Evolutionary conservation across 1,140 invertebrate genomes (phyloP).

Genomic region (Diachasmimorpha longicaudata): DNA sequence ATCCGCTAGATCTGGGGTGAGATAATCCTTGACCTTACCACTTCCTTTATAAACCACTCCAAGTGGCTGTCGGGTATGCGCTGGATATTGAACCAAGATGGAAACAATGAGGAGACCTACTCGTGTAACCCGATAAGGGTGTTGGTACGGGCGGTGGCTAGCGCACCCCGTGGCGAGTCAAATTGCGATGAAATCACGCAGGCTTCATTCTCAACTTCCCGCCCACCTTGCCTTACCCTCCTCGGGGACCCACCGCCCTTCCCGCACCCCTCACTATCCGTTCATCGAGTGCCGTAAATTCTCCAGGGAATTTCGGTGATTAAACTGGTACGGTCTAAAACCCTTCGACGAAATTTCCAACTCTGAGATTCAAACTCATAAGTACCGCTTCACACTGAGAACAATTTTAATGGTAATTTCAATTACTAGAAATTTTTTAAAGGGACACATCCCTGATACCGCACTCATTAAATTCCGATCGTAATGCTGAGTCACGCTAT

Average conservation of each 20-base stretch:
- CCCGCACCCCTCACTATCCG: background rate
- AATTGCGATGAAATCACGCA: constrained; percentile 8
- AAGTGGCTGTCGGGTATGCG: background rate
- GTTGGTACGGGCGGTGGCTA: background rate
- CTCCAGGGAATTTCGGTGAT: background rate
- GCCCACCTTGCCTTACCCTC: background rate
- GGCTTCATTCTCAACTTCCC: background rate
- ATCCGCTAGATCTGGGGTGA: background rate
- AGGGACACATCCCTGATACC: background rate
- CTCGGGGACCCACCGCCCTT: background rate
- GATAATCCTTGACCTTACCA: constrained; percentile 10
- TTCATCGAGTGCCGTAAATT: background rate
- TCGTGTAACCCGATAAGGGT: background rate
- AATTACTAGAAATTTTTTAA: too few species aligned
- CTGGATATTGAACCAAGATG: background rate
- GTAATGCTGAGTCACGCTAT: background rate
- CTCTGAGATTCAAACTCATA: background rate
- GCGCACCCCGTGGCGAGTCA: constrained; percentile 1
- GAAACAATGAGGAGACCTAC: background rate
- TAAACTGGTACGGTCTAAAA: background rate
- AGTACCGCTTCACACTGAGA: background rate
- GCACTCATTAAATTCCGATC: background rate
- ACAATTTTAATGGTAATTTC: too few species aligned
- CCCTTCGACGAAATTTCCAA: constrained; percentile 3
- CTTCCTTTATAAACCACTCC: background rate